phyloP scores from a whole-genome alignment of 2,888 invertebrate genomes.

The Amphipoea oculea region DNA sequence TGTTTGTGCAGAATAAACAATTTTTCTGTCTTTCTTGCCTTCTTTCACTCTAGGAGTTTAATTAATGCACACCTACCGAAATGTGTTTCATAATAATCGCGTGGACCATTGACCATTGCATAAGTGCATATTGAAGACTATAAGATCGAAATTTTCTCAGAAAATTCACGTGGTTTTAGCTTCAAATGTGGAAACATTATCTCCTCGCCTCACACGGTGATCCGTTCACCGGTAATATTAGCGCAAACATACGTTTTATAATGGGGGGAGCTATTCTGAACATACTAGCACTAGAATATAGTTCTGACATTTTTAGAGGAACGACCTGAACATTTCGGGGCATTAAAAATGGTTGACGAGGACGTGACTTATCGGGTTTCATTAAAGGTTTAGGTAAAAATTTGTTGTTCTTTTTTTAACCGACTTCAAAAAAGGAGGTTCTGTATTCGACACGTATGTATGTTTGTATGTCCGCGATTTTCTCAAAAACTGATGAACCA shows the following conservation, averaged over 20 bases:
- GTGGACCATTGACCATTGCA: not conserved
- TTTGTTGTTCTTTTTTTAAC: not conserved
- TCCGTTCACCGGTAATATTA: constrained; percentile 36
- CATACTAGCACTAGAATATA: not conserved
- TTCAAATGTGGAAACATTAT: constrained; percentile 44
- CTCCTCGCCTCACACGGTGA: constrained; percentile 50
- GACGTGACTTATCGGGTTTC: not conserved
- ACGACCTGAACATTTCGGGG: not conserved
- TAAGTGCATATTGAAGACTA: not conserved
- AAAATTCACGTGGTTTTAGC: constrained; percentile 7
- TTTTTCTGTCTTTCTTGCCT: too few species aligned
- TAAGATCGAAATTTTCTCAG: constrained; percentile 1
- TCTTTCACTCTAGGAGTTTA: too few species aligned
- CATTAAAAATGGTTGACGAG: not conserved
- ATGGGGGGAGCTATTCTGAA: constrained; percentile 48
- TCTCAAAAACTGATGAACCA: too few species aligned
- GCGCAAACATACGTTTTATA: constrained; percentile 44
- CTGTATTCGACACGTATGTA: too few species aligned
- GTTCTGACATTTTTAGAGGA: too few species aligned
- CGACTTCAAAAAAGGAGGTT: too few species aligned
- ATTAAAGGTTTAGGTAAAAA: not conserved
- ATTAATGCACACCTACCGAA: not conserved
- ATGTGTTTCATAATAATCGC: not conserved
- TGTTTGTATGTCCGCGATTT: too few species aligned
- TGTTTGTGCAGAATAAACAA: too few species aligned